These are phyloP conservation scores for Anastrepha ludens DNA, from an alignment of 1,140 invertebrate genomes.

Conservation along the genomic window DNA sequence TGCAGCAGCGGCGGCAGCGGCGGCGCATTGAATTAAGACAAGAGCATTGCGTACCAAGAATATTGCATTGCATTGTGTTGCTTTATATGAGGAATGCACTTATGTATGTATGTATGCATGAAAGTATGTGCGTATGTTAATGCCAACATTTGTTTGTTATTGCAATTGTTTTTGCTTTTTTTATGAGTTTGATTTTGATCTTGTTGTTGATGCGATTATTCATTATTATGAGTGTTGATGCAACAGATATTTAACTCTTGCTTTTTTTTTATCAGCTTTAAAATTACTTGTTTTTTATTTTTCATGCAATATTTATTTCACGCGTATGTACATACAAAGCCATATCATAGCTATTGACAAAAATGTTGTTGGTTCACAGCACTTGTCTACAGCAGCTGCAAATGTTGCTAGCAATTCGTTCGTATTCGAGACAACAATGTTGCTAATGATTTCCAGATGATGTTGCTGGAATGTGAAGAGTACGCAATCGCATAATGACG, in stretches of 20 bases:
- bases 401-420: not conserved
- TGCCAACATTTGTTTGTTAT: not conserved
- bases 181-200: conserved; percentile 26
- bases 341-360: not conserved
- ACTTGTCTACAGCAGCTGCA: too few species aligned
- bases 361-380: not conserved
- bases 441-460: not conserved
- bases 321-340: too few species aligned
- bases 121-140: not conserved
- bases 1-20: not conserved
- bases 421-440: conserved; percentile 3
- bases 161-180: not conserved
- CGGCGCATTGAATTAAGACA: not conserved
- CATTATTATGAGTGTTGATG: conserved; percentile 19
- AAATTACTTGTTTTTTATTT: not conserved
- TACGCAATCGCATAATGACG: too few species aligned
- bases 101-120: not conserved
- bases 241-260: conserved; percentile 11
- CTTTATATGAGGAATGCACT: not conserved
- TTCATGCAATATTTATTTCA: not conserved
- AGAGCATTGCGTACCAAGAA: not conserved
- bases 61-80: not conserved
- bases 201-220: conserved; percentile 15
- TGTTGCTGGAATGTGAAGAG: not conserved
- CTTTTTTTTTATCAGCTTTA: not conserved